Base-by-base conservation (phyloP, 2,797 vertebrate genomes). In the Squalus acanthias region DNA sequence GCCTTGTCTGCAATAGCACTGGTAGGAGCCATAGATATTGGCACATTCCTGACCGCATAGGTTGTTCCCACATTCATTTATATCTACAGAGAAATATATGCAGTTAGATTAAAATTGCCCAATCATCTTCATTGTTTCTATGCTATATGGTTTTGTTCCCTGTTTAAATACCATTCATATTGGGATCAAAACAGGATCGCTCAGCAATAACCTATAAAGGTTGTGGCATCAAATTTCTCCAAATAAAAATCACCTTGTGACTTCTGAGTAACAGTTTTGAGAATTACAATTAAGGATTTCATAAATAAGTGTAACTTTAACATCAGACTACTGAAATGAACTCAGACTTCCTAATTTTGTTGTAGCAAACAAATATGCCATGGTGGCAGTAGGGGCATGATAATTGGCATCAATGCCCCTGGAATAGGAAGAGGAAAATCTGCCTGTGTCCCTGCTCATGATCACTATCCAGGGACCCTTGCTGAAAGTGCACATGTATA, bases 21-120 rank as follows among this genome's bases (percentile, higher is more conserved):
- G 99, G 97, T 99, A 99, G 96, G 99, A 99, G 33, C 99, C 99
- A 0, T 99, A 99, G 96, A 99, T 97, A 96, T 99, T 99, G 97
- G 99, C 98, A 65, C 99, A 99, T 96, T 99, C 99, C 97, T 99
- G 99, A 97, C 98, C 98, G 98, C 99, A 99, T 10, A 98, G 99
- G 97, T 97, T 98, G 95, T 97, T 97, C 96, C 98, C 97, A 12
- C 99, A 99, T 97, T 99, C 99, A 0, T 99, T 99, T 96, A 99
- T 96, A 96, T 99, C 99, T 99, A 98, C 92, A 95, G 96, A 97
- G 91, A 96, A 74, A 96, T 95, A 96, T 50, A 97, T 93, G 96
- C 96, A 87, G 33, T 24, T 33, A 67, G 69, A 20, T 39, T 93
- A 93, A 93, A 46, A 93, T 46, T 22, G 65, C n/a, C 65, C 20